Evolutionary conservation across 2,113 vertebrate genomes (phyloP).

Genomic region (Xenopus tropicalis): DNA sequence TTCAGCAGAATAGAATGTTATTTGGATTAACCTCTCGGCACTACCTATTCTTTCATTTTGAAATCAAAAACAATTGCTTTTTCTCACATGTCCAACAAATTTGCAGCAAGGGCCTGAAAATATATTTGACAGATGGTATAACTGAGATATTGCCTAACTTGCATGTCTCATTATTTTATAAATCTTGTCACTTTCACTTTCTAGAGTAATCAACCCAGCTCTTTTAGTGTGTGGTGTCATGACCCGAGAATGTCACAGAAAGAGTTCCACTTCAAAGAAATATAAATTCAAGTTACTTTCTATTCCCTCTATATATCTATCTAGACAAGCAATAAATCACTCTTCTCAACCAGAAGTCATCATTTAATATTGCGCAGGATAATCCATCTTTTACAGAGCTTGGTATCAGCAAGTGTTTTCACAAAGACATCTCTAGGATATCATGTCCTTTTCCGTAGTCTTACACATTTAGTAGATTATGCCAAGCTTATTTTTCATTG

Average conservation of each 20-base stretch:
- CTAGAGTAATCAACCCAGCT: not conserved
- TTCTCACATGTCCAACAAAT: not conserved
- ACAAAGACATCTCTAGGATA: slow-evolving; percentile 11
- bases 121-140: not conserved
- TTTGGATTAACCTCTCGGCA: not conserved
- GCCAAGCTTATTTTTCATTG: no score
- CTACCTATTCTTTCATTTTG: not conserved
- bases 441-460: no score
- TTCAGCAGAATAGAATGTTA: not conserved
- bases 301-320: slow-evolving; percentile 9
- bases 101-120: not conserved
- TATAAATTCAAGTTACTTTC: slow-evolving; percentile 23
- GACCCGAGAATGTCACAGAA: slow-evolving; percentile 11
- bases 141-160: not conserved
- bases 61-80: not conserved
- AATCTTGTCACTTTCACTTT: not conserved
- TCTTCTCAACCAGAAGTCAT: slow-evolving; percentile 10
- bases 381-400: slow-evolving; percentile 4
- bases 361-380: slow-evolving; percentile 5
- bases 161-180: not conserved
- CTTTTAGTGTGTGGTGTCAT: not conserved
- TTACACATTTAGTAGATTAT: no score
- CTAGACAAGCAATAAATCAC: slow-evolving; percentile 35
- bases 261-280: slow-evolving; percentile 10
- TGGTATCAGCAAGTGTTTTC: not conserved